Evolutionary conservation across 1,140 invertebrate species (phyloP).

Genomic region (Cecropterus lyciades): DNA sequence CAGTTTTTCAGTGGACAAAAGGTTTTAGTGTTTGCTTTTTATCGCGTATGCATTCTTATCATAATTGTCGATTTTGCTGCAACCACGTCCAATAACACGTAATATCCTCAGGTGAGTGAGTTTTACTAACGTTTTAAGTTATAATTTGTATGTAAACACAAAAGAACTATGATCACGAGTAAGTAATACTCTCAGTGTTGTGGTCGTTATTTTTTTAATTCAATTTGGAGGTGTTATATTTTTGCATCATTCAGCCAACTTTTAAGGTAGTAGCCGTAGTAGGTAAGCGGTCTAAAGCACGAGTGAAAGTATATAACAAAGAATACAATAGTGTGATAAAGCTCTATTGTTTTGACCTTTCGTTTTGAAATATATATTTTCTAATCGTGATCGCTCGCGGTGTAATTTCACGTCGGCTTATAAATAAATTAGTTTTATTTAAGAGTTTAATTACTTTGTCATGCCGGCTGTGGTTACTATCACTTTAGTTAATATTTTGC

Average conservation of each 20-base stretch:
- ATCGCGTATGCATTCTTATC: conserved; percentile 53
- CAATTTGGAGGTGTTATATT: not conserved
- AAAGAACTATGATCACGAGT: too few species aligned
- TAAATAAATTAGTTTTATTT: not conserved
- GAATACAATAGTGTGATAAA: conserved; percentile 5
- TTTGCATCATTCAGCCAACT: conserved; percentile 6
- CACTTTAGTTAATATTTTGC: too few species aligned
- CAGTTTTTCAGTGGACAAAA: conserved; percentile 40
- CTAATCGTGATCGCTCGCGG: conserved; percentile 10
- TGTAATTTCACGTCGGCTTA: conserved; percentile 7
- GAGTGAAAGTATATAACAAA: conserved; percentile 18
- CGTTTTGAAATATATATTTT: conserved; percentile 20
- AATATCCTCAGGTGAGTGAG: conserved; percentile 53
- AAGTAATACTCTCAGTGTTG: too few species aligned
- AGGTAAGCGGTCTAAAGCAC: conserved; percentile 1
- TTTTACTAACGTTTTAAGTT: conserved; percentile 38
- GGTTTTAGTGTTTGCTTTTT: conserved; percentile 48
- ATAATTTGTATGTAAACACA: conserved; percentile 20
- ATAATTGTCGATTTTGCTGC: conserved; percentile 51
- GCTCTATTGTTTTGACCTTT: conserved; percentile 25
- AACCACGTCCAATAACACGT: conserved; percentile 43
- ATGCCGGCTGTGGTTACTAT: too few species aligned
- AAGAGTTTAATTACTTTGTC: too few species aligned
- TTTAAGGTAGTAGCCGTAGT: conserved; percentile 1
- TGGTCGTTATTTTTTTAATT: not conserved